These are phyloP conservation scores for Entomobrya proxima DNA, from an alignment of 2,888 invertebrate genomes.

Conservation along the genomic window DNA sequence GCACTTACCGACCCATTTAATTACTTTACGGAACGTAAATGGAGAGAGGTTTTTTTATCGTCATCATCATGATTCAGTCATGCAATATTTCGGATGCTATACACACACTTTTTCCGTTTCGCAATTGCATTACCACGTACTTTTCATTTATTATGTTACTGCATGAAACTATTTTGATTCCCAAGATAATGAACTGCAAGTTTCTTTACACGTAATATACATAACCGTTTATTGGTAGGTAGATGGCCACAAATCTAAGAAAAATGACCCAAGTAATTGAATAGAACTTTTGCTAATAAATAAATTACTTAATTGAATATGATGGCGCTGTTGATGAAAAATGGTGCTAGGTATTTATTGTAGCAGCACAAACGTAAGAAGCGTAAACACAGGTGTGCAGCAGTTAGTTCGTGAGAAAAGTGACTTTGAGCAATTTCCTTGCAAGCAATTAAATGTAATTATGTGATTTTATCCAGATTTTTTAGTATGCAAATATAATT, in stretches of 20 bases:
- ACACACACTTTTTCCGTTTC: constrained; percentile 11
- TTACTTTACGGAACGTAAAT: constrained; percentile 11
- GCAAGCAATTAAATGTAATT: constrained; percentile 56
- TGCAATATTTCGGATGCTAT: constrained; percentile 41
- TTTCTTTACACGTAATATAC: background rate
- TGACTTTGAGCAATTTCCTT: constrained; percentile 47
- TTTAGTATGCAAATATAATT: constrained; percentile 58
- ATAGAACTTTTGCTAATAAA: constrained; percentile 53
- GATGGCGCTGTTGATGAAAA: background rate
- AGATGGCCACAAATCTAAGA: constrained; percentile 23
- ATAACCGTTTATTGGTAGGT: background rate
- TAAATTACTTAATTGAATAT: constrained; percentile 59
- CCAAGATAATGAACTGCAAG: constrained; percentile 15
- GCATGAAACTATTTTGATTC: constrained; percentile 18
- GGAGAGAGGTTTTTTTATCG: constrained; percentile 31
- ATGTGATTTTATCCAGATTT: constrained; percentile 61
- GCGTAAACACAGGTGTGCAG: background rate
- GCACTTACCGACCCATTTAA: constrained; percentile 54
- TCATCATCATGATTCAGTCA: constrained; percentile 10
- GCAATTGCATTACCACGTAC: constrained; percentile 12
- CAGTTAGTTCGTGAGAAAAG: constrained; percentile 56
- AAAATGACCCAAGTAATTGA: constrained; percentile 50
- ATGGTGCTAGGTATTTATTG: background rate
- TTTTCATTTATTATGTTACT: constrained; percentile 25
- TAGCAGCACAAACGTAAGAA: background rate